Evolutionary conservation across 2,113 vertebrate species (phyloP), one percentile per base, ranked within the genome.

Genomic region (Nothobranchius furzeri): DNA sequence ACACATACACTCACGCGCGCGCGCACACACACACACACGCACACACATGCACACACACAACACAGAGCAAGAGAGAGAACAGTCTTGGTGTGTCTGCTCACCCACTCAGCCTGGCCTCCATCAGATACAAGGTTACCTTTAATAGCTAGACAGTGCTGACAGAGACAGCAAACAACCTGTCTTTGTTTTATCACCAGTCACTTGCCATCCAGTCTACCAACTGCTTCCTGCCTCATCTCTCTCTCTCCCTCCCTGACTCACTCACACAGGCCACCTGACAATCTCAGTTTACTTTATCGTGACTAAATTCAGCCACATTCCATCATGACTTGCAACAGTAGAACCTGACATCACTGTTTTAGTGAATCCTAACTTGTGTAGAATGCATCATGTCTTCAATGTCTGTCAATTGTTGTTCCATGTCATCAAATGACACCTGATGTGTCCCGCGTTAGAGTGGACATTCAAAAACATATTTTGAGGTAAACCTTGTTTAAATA

Each of bases 101-200:
- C 60, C 30, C 40, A 68, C 70, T 75, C 62, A 83, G 69, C 15
- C 47, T 51, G 57, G 65, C 43, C 64, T 60, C 64, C 65, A 85
- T 88, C 83, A 80, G 86, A 88, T 82, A 78, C 62, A 60, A 77
- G 71, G 35, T 68, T 77, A 73, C 70, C 66, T 73, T 82, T 85
- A 85, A 88, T 85, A 71, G 54, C 49, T 35, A 49, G 58, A 53
- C 74, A 75, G 69, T 64, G 49, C 49, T 64, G 72, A 81, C 17
- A 64, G 57, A 77, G 75, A 84, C 81, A 82, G 71, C 78, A 80
- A 88, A 84, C 78, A 85, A 78, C 60, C 73, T 62, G 71, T 60
- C 65, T 80, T 84, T 80, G 86, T 88, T 76, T 88, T 84, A 88
- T 85, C 83, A 76, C 62, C 51, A 58, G 58, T 58, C 12, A 10